Conservation (phyloP, 1,140 invertebrate genomes). For the Euschistus heros region DNA sequence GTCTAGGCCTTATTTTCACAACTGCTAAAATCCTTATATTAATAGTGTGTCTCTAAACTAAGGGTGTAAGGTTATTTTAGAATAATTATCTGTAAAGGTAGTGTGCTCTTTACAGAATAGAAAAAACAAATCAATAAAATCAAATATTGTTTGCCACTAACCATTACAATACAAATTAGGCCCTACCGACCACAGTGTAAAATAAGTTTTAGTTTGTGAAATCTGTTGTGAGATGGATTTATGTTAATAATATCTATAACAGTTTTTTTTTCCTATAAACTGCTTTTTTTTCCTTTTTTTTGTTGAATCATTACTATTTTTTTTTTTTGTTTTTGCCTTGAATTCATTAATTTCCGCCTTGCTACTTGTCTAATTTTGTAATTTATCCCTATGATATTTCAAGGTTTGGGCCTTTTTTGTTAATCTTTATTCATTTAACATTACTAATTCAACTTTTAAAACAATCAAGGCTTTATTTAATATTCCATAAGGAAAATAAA, state of each 20-base stretch:
- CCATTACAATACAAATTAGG: slow-evolving; percentile 21
- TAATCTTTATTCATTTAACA: slow-evolving; percentile 8
- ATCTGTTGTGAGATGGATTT: slow-evolving; percentile 25
- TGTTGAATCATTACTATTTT: slow-evolving; percentile 12
- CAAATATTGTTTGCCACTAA: slow-evolving; percentile 15
- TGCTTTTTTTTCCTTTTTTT: slow-evolving; percentile 12
- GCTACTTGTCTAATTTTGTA: neutral
- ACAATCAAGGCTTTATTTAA: neutral
- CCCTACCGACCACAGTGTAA: slow-evolving; percentile 12
- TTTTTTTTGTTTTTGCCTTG: neutral
- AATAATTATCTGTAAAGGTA: neutral
- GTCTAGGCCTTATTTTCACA: too few relatives aligned
- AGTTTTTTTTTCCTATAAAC: slow-evolving; percentile 4
- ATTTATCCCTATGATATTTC: neutral
- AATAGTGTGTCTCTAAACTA: neutral
- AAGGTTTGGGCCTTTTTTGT: slow-evolving; percentile 27
- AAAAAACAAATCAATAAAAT: neutral
- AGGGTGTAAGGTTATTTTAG: neutral
- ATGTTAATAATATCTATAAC: slow-evolving; percentile 2
- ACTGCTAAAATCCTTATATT: slow-evolving; percentile 6
- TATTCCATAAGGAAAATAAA: neutral
- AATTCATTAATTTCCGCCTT: neutral
- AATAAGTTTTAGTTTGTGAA: neutral
- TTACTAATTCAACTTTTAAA: neutral
- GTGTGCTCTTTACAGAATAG: neutral